Base-by-base conservation (phyloP, 2,797 vertebrate genomes). In the Petrocephalus sullivani region DNA sequence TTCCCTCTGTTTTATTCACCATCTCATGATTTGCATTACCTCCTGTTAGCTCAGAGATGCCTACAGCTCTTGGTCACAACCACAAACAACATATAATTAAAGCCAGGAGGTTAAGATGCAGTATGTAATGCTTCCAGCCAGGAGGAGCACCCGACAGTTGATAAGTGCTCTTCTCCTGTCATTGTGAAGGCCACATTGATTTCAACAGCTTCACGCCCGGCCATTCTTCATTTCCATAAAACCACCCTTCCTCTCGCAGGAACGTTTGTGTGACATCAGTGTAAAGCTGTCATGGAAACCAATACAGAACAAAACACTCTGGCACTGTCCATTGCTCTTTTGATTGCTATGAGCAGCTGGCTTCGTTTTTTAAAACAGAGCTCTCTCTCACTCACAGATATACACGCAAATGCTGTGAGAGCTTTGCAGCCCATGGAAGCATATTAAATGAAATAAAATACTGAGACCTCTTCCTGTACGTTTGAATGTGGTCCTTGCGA, bases 301-400 rank as follows among this genome's bases (percentile, higher is more conserved):
- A 75, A 46, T 46, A 12, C 41, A 61, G 86, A 56, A 78, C 51
- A 67, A 85, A 87, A 87, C 58, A 89, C 23, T 78, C n/a, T 87
- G 21, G 54, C 21, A 12, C 28, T 83, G 85, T 64, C 16, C 49
- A 10, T 86, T 89, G 57, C 28, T 53, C 41, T 61, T 54, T 14
- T 21, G 60, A 87, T 78, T 37, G 54, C 81, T 87, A 28, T 49
- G 54, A 85, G 57, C 86, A 89, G 78, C 86, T 89, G 86, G 46
- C 33, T 21, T 54, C 60, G 33, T 83, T 75, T 85, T 75, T 82
- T 85, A 89, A 81, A 81, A 61, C n/a, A 87, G 56, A 87, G 28
- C 57, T 51, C 71, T 81, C 21, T 56, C 37, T 60, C 64, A 54
- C 60, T 19, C 10, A 87, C 41, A 49, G 19, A 87, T 14, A 41